phyloP scores from a whole-genome alignment of 2,888 invertebrate genomes.

The Netelia melanura region DNA sequence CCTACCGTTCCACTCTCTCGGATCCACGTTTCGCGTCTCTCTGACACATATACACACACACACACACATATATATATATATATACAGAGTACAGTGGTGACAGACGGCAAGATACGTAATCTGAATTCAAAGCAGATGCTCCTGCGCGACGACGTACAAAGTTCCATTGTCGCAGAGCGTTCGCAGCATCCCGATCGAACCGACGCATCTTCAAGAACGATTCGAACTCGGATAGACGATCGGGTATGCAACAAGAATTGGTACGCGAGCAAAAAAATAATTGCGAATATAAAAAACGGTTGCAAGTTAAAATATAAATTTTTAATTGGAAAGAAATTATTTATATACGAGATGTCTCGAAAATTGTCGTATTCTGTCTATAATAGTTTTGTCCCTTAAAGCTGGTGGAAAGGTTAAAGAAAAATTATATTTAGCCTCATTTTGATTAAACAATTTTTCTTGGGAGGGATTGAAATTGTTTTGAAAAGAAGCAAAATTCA shows the following conservation, averaged over 20 bases:
- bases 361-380: background rate
- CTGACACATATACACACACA: constrained; percentile 70
- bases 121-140: constrained; percentile 77
- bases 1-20: constrained; percentile 19
- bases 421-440: too few species aligned
- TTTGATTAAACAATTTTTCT: too few species aligned
- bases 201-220: constrained; percentile 8
- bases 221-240: constrained; percentile 8
- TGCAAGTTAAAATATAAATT: background rate
- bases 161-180: constrained; percentile 68
- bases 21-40: constrained; percentile 54
- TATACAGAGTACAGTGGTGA: constrained; percentile 40
- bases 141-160: constrained; percentile 69
- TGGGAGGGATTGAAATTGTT: too few species aligned
- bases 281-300: background rate
- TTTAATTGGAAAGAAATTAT: background rate
- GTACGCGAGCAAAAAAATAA: background rate
- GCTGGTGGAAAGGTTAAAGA: too few species aligned
- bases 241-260: background rate
- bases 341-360: background rate
- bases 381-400: too few species aligned
- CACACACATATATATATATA: constrained; percentile 42
- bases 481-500: too few species aligned
- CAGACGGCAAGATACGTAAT: constrained; percentile 75
- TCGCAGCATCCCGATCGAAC: constrained; percentile 29